These are phyloP conservation scores for Steatocranus sp. DNA, from an alignment of 2,797 vertebrate genomes.

Conservation along the genomic window DNA sequence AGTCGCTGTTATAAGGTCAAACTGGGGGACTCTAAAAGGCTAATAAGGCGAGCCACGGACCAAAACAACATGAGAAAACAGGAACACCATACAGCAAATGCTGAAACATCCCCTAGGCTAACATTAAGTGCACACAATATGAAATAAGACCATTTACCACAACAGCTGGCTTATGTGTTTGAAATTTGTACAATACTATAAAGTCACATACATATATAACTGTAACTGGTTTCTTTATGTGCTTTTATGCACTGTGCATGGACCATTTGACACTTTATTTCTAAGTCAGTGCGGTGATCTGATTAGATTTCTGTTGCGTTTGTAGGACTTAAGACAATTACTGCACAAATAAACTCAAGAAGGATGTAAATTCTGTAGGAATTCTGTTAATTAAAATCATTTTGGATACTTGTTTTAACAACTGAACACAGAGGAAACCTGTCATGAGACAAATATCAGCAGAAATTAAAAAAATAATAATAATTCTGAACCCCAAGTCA, in stretches of 20 bases:
- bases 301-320: not conserved
- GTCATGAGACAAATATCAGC: constrained; percentile 19
- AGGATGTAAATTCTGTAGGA: not conserved
- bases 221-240: constrained; percentile 30
- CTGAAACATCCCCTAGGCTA: constrained; percentile 38
- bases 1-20: not conserved
- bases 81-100: constrained; percentile 46
- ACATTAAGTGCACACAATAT: constrained; percentile 50
- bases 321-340: constrained; percentile 1
- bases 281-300: not conserved
- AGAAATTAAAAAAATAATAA: not conserved
- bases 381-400: not conserved
- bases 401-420: constrained; percentile 6
- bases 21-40: constrained; percentile 28
- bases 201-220: constrained; percentile 41
- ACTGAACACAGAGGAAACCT: constrained; percentile 52
- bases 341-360: not conserved
- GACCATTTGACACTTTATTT: not conserved
- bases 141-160: constrained; percentile 38
- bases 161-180: constrained; percentile 31
- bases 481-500: not conserved
- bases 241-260: not conserved
- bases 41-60: constrained; percentile 30
- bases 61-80: constrained; percentile 37
- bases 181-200: constrained; percentile 40